Base-by-base conservation (phyloP, 2,797 vertebrate species). In the Masticophis lateralis region DNA sequence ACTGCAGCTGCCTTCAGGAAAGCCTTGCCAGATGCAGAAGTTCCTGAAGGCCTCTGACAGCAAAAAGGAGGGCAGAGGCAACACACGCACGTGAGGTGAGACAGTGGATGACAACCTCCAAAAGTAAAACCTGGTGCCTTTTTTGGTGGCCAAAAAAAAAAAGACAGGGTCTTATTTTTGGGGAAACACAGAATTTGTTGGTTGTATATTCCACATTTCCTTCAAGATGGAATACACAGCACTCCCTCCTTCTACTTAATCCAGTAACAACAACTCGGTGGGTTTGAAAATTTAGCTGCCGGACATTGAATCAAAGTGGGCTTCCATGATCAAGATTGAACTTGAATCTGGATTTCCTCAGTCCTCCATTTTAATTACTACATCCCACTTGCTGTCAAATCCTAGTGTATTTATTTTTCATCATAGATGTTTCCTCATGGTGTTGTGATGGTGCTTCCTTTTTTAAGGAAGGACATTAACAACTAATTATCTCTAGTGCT, bases 381-480 rank as follows among this genome's bases (percentile, higher is more conserved):
- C 8, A 43, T 5, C 74, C 22, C 37, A 79, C 37, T 43, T 43
- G 37, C 74, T 79, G 74, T 43, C 37, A 43, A 43, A 79, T 79
- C 93, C 92, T 66, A 89, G 93, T 94, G 88, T 88, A 93, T 93
- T 94, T 59, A 0, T 18, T 93, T 92, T 88, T 92, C 93, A 69
- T 93, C 93, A 93, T 95, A 89, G 93, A 95, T 7, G n/a, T 92
- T 88, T 93, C 93, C 61, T 93, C 94, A 94, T 94, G 91, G 93
- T 94, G 91, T 91, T 90, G 89, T 13, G n/a, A 87, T 87, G 79
- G 88, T 91, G 94, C 93, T 93, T 93, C 88, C 91, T 87, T 94
- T 94, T 37, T 88, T 25, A n/a, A 90, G 91, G 79, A 91, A 93
- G 22, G 28, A 4, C 86, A 66, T 91, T 87, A 96, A 93, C 14